These are phyloP conservation scores for Chloroceryle amazona DNA, from an alignment of 2,797 vertebrate genomes.

Conservation along the genomic window DNA sequence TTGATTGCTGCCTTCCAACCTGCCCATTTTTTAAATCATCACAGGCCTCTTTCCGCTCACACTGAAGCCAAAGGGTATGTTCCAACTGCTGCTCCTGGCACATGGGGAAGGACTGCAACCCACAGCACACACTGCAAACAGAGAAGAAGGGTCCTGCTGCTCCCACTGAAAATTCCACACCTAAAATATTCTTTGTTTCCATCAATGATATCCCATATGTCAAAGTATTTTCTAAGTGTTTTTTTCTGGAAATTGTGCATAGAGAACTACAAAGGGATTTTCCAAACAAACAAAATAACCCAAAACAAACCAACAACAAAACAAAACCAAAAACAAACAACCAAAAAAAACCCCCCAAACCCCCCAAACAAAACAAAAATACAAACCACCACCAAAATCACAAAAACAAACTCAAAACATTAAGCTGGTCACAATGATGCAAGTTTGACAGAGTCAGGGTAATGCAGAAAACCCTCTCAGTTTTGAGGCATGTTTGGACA, in stretches of 20 bases:
- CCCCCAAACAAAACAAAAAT: no score
- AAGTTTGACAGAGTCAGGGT: not conserved
- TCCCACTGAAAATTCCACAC: not conserved
- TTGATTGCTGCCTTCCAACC: conserved; percentile 17
- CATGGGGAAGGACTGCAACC: not conserved
- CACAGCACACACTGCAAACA: not conserved
- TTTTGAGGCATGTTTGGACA: not conserved
- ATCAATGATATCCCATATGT: not conserved
- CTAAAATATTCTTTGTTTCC: not conserved
- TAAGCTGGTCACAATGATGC: not conserved
- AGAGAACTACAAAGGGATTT: not conserved
- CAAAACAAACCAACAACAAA: not conserved
- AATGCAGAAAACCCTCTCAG: not conserved
- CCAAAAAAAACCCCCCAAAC: no score
- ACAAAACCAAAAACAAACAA: no score
- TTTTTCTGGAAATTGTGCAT: not conserved
- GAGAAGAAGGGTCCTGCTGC: not conserved
- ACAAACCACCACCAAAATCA: no score
- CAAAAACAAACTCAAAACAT: not conserved
- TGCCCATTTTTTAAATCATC: conserved; percentile 22
- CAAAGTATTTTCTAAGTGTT: not conserved
- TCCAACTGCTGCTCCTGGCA: not conserved
- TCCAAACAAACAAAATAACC: not conserved
- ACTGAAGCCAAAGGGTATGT: not conserved
- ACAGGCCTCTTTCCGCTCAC: not conserved